These are phyloP conservation scores for Gallirallus australis DNA, from an alignment of 2,797 vertebrate genomes.

Conservation along the genomic window DNA sequence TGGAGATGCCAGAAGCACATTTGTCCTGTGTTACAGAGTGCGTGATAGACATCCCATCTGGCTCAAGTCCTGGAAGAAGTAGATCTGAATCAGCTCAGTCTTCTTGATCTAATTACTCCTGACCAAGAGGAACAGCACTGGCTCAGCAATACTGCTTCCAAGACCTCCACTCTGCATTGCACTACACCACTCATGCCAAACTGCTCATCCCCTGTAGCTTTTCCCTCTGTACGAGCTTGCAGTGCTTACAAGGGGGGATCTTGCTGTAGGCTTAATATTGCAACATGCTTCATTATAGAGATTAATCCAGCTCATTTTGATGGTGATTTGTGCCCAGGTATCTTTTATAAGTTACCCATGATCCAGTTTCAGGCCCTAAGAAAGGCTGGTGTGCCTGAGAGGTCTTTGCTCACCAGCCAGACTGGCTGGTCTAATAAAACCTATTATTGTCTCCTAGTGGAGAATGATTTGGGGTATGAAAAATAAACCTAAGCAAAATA, in stretches of 20 bases:
- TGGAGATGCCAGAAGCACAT: background rate
- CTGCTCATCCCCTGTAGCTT: background rate
- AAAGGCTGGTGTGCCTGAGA: background rate
- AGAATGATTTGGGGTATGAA: background rate
- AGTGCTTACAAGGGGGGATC: background rate
- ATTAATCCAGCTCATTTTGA: background rate
- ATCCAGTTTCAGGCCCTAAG: background rate
- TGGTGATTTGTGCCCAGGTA: background rate
- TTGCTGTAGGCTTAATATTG: background rate
- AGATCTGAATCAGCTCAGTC: background rate
- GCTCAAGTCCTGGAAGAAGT: background rate
- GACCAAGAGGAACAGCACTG: background rate
- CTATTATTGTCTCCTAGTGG: background rate
- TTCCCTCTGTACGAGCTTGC: background rate
- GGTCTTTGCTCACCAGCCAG: background rate
- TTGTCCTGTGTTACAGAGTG: background rate
- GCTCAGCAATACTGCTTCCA: background rate
- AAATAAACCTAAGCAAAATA: background rate
- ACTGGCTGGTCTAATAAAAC: background rate
- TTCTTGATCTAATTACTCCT: background rate
- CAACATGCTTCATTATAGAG: background rate
- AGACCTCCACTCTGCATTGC: background rate
- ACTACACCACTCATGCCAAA: fast-evolving
- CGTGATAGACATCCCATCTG: background rate
- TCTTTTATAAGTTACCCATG: background rate